Evolutionary conservation across 30 jellyfish, hydroid and myxozoan species (phyloP).

Genomic region (Phacellophora camtschatica): DNA sequence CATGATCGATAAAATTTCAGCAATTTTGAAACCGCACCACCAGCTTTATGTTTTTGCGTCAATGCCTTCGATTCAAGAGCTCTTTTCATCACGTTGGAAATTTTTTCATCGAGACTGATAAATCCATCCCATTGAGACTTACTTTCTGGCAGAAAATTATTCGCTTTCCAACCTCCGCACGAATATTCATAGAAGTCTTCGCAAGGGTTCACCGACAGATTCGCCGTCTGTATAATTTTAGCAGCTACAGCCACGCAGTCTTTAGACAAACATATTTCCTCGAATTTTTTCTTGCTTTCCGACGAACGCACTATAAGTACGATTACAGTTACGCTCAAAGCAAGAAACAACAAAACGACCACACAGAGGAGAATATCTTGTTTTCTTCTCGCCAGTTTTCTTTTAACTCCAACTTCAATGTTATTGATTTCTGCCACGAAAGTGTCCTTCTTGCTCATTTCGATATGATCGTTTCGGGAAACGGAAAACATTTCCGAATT

Average conservation of each 20-base stretch:
- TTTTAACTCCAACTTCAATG: slow-evolving; percentile 9
- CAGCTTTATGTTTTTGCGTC: neutral
- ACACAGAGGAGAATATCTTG: neutral
- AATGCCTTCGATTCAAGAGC: neutral
- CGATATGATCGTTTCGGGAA: slow-evolving; percentile 7
- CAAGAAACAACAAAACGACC: slow-evolving; percentile 1
- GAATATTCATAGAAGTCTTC: slow-evolving; percentile 50
- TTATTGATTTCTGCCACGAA: neutral
- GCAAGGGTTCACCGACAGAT: slow-evolving; percentile 62
- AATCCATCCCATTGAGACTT: slow-evolving; percentile 42
- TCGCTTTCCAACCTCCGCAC: slow-evolving; percentile 68
- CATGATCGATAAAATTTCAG: slow-evolving; percentile 32
- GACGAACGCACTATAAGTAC: slow-evolving; percentile 22
- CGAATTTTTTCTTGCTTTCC: neutral
- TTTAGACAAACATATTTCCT: neutral
- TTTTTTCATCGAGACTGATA: neutral
- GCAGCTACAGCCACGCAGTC: slow-evolving; percentile 58
- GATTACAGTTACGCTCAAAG: neutral
- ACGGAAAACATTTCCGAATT: slow-evolving; percentile 27
- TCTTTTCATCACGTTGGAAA: slow-evolving; percentile 34
- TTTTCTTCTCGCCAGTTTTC: neutral
- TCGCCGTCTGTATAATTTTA: slow-evolving; percentile 11
- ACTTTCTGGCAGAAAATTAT: slow-evolving; percentile 43
- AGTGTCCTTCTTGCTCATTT: neutral
- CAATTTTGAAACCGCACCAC: slow-evolving; percentile 9